Evolutionary conservation across 2,113 vertebrate species (phyloP).

Genomic region (Mastomys coucha): DNA sequence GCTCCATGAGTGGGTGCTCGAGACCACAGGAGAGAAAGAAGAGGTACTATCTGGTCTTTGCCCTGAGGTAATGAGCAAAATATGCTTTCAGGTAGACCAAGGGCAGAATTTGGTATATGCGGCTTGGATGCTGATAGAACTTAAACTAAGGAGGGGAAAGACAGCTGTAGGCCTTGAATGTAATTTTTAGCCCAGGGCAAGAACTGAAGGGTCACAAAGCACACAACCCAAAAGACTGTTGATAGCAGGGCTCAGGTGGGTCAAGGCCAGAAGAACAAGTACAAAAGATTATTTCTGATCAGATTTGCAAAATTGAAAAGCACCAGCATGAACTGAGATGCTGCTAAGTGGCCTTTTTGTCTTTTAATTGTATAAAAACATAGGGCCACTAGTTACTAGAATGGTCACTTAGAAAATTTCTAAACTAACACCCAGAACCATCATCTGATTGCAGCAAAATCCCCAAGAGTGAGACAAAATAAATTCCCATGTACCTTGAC

Average conservation of each 20-base stretch:
- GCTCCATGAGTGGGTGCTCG: too few species aligned
- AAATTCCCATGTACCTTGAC: background rate
- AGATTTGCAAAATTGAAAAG: background rate
- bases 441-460: too few species aligned
- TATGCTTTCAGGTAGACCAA: too few species aligned
- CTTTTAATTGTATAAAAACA: background rate
- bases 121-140: background rate
- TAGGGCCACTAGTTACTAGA: fast-evolving
- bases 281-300: background rate
- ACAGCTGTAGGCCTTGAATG: fast-evolving
- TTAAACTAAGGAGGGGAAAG: background rate
- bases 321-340: background rate
- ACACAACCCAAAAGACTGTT: background rate
- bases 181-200: fast-evolving
- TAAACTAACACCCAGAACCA: background rate
- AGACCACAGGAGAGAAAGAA: background rate
- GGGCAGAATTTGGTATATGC: fast-evolving
- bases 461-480: background rate
- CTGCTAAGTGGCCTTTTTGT: fast-evolving
- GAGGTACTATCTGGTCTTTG: background rate
- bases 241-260: background rate
- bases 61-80: fast-evolving
- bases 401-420: background rate
- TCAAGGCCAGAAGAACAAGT: background rate
- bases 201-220: background rate